Evolutionary conservation across 2,888 invertebrate species (phyloP).

Genomic region (Cheilosia vernalis): DNA sequence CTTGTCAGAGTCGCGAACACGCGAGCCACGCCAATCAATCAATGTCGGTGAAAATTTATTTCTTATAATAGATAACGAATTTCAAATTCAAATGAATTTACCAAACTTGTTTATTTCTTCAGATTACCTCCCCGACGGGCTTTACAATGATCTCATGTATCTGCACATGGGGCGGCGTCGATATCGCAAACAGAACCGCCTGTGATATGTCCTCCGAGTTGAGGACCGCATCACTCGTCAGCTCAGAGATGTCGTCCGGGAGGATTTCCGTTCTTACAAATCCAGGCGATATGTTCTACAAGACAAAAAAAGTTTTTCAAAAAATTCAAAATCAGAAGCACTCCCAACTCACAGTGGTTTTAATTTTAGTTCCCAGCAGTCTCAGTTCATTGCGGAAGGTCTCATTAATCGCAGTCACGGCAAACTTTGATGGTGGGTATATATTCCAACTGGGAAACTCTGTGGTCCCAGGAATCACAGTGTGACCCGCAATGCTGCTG

Average conservation of each 20-base stretch:
- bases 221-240: slow-evolving; percentile 77
- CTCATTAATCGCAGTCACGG: slow-evolving; percentile 80
- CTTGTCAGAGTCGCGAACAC: not conserved
- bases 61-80: too few species aligned
- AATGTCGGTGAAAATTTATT: not conserved
- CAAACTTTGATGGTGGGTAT: slow-evolving; percentile 81
- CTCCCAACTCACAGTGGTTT: slow-evolving; percentile 80
- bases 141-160: slow-evolving; percentile 58
- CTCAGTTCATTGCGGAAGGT: slow-evolving; percentile 81
- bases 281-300: slow-evolving; percentile 35
- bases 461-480: slow-evolving; percentile 52
- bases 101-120: not conserved
- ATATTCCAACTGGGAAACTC: slow-evolving; percentile 74
- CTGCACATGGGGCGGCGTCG: slow-evolving; percentile 82
- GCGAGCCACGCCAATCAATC: not conserved
- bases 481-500: slow-evolving; percentile 78
- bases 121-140: slow-evolving; percentile 39
- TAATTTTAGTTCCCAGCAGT: slow-evolving; percentile 79
- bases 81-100: not conserved
- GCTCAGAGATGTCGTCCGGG: slow-evolving; percentile 71
- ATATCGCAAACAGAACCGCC: slow-evolving; percentile 85
- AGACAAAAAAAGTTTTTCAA: not conserved
- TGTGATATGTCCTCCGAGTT: slow-evolving; percentile 85
- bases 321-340: not conserved
- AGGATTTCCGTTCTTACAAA: slow-evolving; percentile 38